Percentiles rank a stretch among this genome's conserved stretches.
Evolutionary conservation across 2,113 vertebrate genomes (phyloP).

Genomic region (mouse (Mus musculus)): GRCm39 chr1:188067001-188067500

Average conservation of each 20-base stretch:
- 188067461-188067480: background rate
- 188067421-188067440: background rate
- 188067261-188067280: background rate
- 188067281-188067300: background rate
- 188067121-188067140: background rate
- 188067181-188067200: constrained; percentile 34
- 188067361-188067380: background rate
- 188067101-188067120: background rate
- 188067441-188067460: background rate
- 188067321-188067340: background rate
- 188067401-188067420: background rate
- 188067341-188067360: background rate
- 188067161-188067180: background rate
- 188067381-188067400: background rate
- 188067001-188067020: constrained; percentile 14
- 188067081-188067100: background rate
- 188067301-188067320: background rate
- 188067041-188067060: constrained; percentile 48
- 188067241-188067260: background rate
- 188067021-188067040: background rate
- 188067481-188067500: background rate
- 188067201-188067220: background rate
- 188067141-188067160: constrained; percentile 14
- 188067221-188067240: background rate
- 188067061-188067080: background rate